phyloP scores from a whole-genome alignment of 2,113 vertebrate species.

The Charina bottae region DNA sequence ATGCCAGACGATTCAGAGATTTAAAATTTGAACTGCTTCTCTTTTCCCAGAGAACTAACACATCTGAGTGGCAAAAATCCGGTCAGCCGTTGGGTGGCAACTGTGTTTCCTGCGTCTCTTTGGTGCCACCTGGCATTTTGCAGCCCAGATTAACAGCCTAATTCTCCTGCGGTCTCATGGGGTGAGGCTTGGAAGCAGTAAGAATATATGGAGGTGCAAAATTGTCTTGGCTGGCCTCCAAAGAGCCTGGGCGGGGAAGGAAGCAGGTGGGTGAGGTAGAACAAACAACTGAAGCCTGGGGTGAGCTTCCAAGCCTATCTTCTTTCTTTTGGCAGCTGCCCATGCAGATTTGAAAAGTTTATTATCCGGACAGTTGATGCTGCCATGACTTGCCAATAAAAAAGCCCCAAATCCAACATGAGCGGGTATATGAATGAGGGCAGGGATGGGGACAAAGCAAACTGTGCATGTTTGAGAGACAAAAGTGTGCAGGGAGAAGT shows the following conservation, averaged over 20 bases:
- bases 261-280: background rate
- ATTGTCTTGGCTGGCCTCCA: background rate
- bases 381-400: background rate
- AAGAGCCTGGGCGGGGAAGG: background rate
- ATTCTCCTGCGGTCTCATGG: background rate
- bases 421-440: background rate
- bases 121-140: background rate
- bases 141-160: background rate
- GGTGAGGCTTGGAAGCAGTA: background rate
- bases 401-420: background rate
- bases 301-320: background rate
- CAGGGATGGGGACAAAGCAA: background rate
- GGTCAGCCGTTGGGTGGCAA: background rate
- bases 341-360: background rate
- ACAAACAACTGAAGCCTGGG: background rate
- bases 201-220: background rate
- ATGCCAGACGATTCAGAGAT: background rate
- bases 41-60: background rate
- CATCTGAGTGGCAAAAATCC: background rate
- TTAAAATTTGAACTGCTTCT: background rate
- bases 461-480: background rate
- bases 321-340: background rate
- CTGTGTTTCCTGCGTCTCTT: background rate
- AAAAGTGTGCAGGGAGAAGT: background rate
- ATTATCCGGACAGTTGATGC: background rate